These are phyloP conservation scores for Dendrocincla tyrannina DNA, from an alignment of 2,797 vertebrate genomes.

Conservation along the genomic window DNA sequence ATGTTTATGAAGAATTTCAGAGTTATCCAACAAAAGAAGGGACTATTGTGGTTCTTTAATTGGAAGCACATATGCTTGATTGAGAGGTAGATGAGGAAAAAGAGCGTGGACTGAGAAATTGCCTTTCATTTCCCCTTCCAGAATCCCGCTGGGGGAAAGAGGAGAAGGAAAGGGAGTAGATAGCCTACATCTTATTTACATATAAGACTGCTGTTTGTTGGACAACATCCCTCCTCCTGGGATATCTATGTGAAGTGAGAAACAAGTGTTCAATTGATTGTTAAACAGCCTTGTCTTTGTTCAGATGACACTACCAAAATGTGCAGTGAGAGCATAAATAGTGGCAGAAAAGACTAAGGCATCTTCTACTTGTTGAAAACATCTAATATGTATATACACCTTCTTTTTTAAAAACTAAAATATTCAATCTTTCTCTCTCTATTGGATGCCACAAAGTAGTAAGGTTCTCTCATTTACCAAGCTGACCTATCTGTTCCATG, in stretches of 20 bases:
- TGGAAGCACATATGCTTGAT: background rate
- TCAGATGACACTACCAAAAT: background rate
- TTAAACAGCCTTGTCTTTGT: constrained; percentile 2
- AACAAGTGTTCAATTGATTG: constrained; percentile 42
- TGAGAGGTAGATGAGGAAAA: background rate
- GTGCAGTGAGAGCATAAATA: background rate
- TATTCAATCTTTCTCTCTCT: background rate
- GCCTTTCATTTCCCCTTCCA: background rate
- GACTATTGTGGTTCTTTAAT: background rate
- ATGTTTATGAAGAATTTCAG: background rate
- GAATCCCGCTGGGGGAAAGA: background rate
- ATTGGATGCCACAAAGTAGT: background rate
- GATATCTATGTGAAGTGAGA: constrained; percentile 24
- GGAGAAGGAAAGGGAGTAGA: background rate
- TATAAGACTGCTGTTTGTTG: background rate
- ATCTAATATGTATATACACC: background rate
- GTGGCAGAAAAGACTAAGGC: background rate
- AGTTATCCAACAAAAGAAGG: background rate
- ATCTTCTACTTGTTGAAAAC: background rate
- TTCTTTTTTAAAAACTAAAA: background rate
- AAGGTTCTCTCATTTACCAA: background rate
- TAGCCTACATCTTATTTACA: constrained; percentile 21
- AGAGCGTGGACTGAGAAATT: background rate
- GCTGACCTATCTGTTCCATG: background rate
- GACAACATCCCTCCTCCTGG: background rate